These are phyloP conservation scores for Neodiprion virginianus DNA, from an alignment of 1,140 invertebrate species.

Conservation along the genomic window DNA sequence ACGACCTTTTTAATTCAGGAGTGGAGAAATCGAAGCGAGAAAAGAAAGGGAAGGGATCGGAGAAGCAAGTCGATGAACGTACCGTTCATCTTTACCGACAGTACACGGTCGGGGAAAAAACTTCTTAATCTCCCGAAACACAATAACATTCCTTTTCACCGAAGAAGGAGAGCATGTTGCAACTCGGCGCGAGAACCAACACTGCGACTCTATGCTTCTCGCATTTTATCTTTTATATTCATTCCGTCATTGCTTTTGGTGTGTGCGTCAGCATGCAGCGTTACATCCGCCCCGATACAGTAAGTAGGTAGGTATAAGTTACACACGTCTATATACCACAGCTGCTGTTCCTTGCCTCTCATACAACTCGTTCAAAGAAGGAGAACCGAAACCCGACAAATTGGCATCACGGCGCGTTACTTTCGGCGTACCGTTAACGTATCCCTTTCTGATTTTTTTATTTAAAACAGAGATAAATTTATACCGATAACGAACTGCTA, in stretches of 20 bases:
- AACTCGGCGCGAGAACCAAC: background rate
- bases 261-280: background rate
- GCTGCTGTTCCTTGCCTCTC: background rate
- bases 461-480: background rate
- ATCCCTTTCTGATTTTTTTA: background rate
- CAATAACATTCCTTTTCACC: constrained; percentile 30
- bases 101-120: background rate
- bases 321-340: too few relatives aligned
- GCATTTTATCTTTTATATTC: constrained; percentile 26
- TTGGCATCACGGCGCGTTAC: constrained; percentile 36
- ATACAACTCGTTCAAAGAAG: background rate
- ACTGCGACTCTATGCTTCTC: background rate
- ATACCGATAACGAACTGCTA: background rate
- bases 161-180: constrained; percentile 3
- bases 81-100: background rate
- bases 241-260: constrained; percentile 32
- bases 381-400: constrained; percentile 24
- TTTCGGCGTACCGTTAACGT: background rate
- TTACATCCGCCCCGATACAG: too few relatives aligned
- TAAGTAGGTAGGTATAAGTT: too few relatives aligned
- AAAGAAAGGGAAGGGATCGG: background rate
- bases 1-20: background rate
- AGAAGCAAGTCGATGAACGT: background rate
- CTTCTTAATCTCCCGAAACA: constrained; percentile 15
- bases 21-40: constrained; percentile 6